phyloP scores from a whole-genome alignment of 1,140 invertebrate genomes.

The Polypedilum pembai region DNA sequence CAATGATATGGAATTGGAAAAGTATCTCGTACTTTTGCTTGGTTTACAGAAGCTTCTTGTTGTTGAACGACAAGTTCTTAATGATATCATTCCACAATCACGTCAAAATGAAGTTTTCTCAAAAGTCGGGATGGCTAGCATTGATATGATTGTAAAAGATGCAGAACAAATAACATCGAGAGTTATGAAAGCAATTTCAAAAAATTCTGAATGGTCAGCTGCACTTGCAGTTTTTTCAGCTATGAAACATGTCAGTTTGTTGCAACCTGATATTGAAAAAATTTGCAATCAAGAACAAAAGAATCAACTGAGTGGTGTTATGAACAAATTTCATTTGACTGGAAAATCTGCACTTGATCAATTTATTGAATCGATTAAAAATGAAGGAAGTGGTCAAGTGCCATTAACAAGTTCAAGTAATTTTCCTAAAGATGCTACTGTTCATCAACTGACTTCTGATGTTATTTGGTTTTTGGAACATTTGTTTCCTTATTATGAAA shows the following conservation, averaged over 20 bases:
- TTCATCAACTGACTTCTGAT: slow-evolving; percentile 90
- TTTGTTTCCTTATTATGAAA: slow-evolving; percentile 68
- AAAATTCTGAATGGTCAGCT: slow-evolving; percentile 68
- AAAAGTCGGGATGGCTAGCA: slow-evolving; percentile 71
- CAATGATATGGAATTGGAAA: slow-evolving; percentile 78
- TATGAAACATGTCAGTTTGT: slow-evolving; percentile 66
- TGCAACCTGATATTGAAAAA: slow-evolving; percentile 78
- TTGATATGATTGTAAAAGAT: slow-evolving; percentile 77
- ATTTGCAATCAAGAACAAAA: slow-evolving; percentile 63
- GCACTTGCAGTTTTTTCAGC: slow-evolving; percentile 81
- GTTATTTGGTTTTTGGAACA: slow-evolving; percentile 84
- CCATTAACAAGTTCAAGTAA: slow-evolving; percentile 34
- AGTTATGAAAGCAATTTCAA: slow-evolving; percentile 68
- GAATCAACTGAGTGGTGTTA: slow-evolving; percentile 63
- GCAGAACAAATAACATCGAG: slow-evolving; percentile 74
- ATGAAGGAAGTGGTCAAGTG: slow-evolving; percentile 50
- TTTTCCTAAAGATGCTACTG: slow-evolving; percentile 86
- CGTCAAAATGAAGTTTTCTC: slow-evolving; percentile 78
- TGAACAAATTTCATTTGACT: slow-evolving; percentile 60
- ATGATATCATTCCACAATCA: slow-evolving; percentile 72
- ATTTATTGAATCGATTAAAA: slow-evolving; percentile 82
- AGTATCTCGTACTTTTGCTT: slow-evolving; percentile 76
- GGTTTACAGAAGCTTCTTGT: slow-evolving; percentile 84
- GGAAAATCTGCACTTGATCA: slow-evolving; percentile 85
- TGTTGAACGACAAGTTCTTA: slow-evolving; percentile 73